Percentiles rank a stretch among this genome's conserved stretches.
These are phyloP conservation scores for Corythornis madagascariensis DNA, from an alignment of 2,113 vertebrate genomes.

Conservation along the genomic window DNA sequence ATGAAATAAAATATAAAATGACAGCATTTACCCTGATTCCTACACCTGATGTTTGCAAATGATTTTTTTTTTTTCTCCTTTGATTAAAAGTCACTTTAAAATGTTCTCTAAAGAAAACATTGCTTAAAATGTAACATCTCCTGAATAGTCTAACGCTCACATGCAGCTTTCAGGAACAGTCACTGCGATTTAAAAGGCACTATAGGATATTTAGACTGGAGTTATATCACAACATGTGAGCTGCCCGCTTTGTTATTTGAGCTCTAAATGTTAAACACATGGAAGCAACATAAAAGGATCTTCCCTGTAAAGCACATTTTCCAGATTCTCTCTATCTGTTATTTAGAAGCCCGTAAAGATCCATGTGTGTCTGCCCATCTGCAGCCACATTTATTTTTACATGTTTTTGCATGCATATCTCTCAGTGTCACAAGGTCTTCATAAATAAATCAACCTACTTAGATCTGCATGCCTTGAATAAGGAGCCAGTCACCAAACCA, in stretches of 20 bases:
- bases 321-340: constrained; percentile 37
- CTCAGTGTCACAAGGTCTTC: constrained; percentile 74
- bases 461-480: constrained; percentile 72
- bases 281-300: constrained; percentile 50
- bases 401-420: constrained; percentile 68
- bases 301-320: constrained; percentile 44
- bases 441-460: constrained; percentile 79
- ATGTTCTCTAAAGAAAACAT: constrained; percentile 17
- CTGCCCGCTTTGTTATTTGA: constrained; percentile 49
- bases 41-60: background rate
- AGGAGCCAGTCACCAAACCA: constrained; percentile 64
- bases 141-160: constrained; percentile 13
- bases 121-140: background rate
- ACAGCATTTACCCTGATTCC: background rate
- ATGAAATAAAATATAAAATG: background rate
- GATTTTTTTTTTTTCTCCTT: background rate
- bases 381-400: constrained; percentile 70
- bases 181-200: background rate
- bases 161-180: constrained; percentile 2
- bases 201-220: constrained; percentile 34
- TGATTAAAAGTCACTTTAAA: constrained; percentile 47
- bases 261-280: constrained; percentile 49
- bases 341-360: constrained; percentile 36
- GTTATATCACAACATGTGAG: constrained; percentile 35
- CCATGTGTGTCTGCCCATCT: constrained; percentile 51